Base-by-base conservation (phyloP, 2,888 invertebrate species). In the Eurytoma californica region DNA sequence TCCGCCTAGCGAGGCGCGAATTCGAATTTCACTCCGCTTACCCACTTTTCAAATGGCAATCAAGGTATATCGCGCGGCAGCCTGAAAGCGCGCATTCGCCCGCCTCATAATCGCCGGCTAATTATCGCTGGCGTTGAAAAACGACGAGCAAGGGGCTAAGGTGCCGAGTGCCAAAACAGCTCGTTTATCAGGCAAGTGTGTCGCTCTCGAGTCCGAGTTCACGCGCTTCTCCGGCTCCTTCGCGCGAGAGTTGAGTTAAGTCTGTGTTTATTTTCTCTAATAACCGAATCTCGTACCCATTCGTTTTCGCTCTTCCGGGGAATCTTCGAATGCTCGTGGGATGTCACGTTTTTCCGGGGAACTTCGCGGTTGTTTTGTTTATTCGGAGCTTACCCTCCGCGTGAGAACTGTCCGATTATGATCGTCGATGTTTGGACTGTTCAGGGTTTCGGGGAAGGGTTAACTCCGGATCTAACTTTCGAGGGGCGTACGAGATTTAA, bases 211-310 rank as follows among this genome's bases (percentile, higher is more conserved):
- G 61, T 3, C 30, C 39, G n/a, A 20, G 13, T n/a, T 20, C 20
- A 5, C 30, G 3, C n/a, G 24, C 53, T 60, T 49, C 58, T 57
- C 65, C 39, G n/a, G 18, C 65, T 67, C 66, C 14, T 66, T 60
- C 65, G 18, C 18, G 51, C 53, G 67, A 13, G 47, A 57, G 55
- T 51, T 72, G 66, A 80, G 76, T 80, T 76, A 76, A 72, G 72
- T 9, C 9, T 39, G 63, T 61, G 72, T 61, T 76, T 68, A 61
- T 72, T 68, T 76, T 72, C 80, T 49, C 66, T 30, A 74, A 74
- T 58, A 74, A 70, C 63, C 30, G 49, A 74, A 51, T 51, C 28
- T 61, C 53, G 9, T 53, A 49, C 70, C 9, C 49, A 14, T 47
- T 0, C 65, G 18, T 39, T 16, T 60, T 51, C 30, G 20, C 49